Conservation (phyloP, 2,888 invertebrate species). For the Drosophila paranaensis region DNA sequence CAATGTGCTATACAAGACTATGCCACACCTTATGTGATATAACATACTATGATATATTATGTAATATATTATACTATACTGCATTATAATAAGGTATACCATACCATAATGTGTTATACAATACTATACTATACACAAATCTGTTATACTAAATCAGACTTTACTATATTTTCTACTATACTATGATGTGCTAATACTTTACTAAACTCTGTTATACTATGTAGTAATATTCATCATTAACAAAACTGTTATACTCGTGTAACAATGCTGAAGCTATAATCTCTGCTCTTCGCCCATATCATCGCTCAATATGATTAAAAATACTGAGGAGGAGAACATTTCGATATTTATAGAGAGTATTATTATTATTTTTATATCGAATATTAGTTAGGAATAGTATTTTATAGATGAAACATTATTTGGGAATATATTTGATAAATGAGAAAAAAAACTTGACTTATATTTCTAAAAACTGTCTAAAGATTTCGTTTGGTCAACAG, state of each 20-base stretch:
- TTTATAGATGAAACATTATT: neutral
- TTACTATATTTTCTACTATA: neutral
- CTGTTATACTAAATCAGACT: neutral
- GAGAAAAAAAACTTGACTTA: neutral
- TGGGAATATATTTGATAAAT: neutral
- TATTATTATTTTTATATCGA: too few species aligned
- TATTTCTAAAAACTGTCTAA: neutral
- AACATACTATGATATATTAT: too few species aligned
- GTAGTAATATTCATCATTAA: neutral
- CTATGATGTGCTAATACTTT: neutral
- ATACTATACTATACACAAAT: neutral
- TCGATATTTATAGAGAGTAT: neutral
- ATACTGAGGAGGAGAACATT: too few species aligned
- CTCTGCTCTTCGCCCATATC: neutral
- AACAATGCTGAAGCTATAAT: neutral
- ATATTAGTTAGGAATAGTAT: neutral
- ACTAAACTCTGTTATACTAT: too few species aligned
- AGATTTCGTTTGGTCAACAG: neutral
- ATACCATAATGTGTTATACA: neutral
- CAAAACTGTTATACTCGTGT: neutral
- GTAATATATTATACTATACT: too few species aligned
- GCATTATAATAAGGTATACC: neutral
- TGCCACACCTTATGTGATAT: too few species aligned
- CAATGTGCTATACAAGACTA: too few species aligned
- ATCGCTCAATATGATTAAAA: neutral